A percentile compares a stretch with the other conserved stretches of the same genome.
Conservation (phyloP, 2,888 invertebrate genomes). For the Cantharis flavilabris region DNA sequence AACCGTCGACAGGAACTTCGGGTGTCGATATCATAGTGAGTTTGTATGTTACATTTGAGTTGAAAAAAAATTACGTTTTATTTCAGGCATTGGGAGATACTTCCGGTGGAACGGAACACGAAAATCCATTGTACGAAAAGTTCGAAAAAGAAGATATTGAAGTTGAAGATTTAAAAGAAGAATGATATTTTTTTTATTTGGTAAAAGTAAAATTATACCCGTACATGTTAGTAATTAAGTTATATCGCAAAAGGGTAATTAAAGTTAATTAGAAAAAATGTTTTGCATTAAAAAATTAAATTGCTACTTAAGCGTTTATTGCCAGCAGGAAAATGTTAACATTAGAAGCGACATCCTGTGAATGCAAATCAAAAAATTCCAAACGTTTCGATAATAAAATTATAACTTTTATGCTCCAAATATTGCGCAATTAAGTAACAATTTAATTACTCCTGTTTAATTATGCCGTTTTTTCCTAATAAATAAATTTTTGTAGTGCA, state of each 20-base stretch:
- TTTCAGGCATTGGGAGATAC: neutral
- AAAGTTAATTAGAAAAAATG: neutral
- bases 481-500: neutral
- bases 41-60: neutral
- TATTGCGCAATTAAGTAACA: neutral
- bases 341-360: neutral
- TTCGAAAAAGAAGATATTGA: neutral
- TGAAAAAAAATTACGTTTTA: neutral
- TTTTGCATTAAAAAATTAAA: neutral
- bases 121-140: neutral
- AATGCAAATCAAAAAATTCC: neutral
- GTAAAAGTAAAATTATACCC: neutral
- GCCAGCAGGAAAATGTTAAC: neutral
- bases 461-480: neutral
- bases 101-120: neutral
- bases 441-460: neutral
- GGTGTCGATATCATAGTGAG: constrained; percentile 5
- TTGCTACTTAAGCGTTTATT: neutral
- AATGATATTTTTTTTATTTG: neutral
- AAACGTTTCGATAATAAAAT: neutral
- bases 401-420: neutral
- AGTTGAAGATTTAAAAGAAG: neutral
- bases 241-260: neutral
- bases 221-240: neutral
- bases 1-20: constrained; percentile 10